Base-by-base conservation (phyloP, 2,888 invertebrate species). In the Drosophila anomalata region DNA sequence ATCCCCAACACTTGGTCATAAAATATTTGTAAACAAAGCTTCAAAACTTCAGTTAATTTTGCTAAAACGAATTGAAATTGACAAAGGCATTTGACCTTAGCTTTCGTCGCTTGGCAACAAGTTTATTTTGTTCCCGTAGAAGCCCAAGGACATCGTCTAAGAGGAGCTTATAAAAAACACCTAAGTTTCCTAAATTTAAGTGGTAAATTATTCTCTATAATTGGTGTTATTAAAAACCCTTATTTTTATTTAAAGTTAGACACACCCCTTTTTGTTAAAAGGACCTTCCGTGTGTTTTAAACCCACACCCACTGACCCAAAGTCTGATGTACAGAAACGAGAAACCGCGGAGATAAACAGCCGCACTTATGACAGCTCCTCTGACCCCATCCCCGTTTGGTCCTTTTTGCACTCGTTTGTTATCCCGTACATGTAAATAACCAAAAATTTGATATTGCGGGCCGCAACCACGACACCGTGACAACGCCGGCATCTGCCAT, bases 391-490 rank as follows among this genome's bases (percentile, higher is more conserved):
- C 11, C 65, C 22, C 44, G n/a, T 46, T 11, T 20, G 8, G 9
- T 26, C 33, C n/a, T 29, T 20, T 3, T 36, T 17, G 36, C n/a
- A 39, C 50, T 47, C 69, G 51, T 72, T 54, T 73, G 56, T 70
- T 73, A 75, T 70, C 69, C 70, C 63, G 47, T 61, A 58, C 69
- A 70, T 76, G 78, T 78, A 78, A 81, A 87, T 87, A 78, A 73
- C 81, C 84, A 57, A 87, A 72, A 88, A 83, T 80, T 63, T 41
- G 80, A 79, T 75, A 80, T 82, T 70, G 78, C 75, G 75, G 61
- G 55, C 71, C 80, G 68, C 70, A 88, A 78, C 84, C 88, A 80
- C 87, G 76, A 83, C 79, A 87, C 80, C 85, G 82, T 83, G 86
- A 84, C 86, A 73, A 74, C 73, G 78, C 63, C 67, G 69, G 73